Evolutionary conservation across 2,888 invertebrate species (phyloP).

Genomic region (Oxystoma pomonae): DNA sequence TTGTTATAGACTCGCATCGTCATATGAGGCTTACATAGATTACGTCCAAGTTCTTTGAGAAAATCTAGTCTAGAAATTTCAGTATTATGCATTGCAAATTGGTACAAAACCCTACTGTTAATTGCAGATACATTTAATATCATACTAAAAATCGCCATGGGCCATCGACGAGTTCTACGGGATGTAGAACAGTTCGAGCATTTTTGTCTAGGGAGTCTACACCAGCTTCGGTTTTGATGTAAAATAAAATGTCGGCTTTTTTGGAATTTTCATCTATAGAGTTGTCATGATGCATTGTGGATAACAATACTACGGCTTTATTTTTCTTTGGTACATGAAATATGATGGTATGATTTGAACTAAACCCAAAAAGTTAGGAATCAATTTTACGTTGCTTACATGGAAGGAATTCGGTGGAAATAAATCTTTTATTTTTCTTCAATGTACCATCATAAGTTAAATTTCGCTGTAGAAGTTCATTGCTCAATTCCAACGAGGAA

Average conservation of each 20-base stretch:
- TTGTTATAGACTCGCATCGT: slow-evolving; percentile 6
- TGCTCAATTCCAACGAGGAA: slow-evolving; percentile 8
- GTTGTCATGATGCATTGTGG: slow-evolving; percentile 26
- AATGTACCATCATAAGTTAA: slow-evolving; percentile 27
- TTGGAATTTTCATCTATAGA: slow-evolving; percentile 15
- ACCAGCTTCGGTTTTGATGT: slow-evolving; percentile 29
- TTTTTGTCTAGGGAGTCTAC: slow-evolving; percentile 28
- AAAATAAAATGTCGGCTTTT: slow-evolving; percentile 29
- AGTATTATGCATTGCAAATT: slow-evolving; percentile 14
- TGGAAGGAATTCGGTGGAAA: slow-evolving; percentile 30
- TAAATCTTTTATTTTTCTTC: slow-evolving; percentile 31
- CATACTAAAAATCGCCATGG: slow-evolving; percentile 25
- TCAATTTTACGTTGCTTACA: slow-evolving; percentile 1
- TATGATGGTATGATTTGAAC: slow-evolving; percentile 11
- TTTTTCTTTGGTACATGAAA: slow-evolving; percentile 14
- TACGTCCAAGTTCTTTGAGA: slow-evolving; percentile 11
- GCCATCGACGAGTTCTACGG: slow-evolving; percentile 26
- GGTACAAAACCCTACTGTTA: slow-evolving; percentile 18
- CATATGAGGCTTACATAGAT: slow-evolving; percentile 9
- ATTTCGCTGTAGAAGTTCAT: slow-evolving; percentile 15
- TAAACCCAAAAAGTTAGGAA: slow-evolving; percentile 28
- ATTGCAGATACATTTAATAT: slow-evolving; percentile 18
- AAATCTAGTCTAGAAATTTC: slow-evolving; percentile 13
- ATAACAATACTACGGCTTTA: slow-evolving; percentile 25
- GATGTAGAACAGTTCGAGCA: slow-evolving; percentile 26